These are phyloP conservation scores for Pinctada fucata DNA, from an alignment of 2,888 invertebrate species.

Conservation along the genomic window DNA sequence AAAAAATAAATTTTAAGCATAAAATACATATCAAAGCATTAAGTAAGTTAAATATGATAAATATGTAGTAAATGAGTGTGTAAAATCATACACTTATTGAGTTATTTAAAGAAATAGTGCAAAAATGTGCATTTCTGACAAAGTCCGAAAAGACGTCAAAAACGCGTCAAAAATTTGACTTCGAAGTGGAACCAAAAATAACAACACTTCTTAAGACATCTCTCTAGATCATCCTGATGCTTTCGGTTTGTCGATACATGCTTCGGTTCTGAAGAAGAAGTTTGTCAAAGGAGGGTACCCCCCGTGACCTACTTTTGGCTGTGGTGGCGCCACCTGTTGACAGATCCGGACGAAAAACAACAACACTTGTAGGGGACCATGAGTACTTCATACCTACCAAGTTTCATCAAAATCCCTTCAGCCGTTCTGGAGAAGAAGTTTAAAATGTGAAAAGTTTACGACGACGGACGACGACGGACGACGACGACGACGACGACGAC, in stretches of 20 bases:
- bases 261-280: neutral
- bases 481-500: slow-evolving; percentile 1
- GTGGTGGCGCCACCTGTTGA: neutral
- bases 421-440: neutral
- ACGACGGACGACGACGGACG: slow-evolving; percentile 3
- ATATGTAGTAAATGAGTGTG: too few species aligned
- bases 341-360: neutral
- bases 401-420: neutral
- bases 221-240: neutral
- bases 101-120: too few species aligned
- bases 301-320: neutral
- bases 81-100: too few species aligned
- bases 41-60: too few species aligned
- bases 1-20: too few species aligned
- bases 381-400: neutral
- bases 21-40: too few species aligned
- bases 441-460: neutral
- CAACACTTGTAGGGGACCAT: neutral
- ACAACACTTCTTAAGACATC: neutral
- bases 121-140: too few species aligned
- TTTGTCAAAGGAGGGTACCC: neutral
- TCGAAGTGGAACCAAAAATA: too few species aligned
- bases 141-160: too few species aligned
- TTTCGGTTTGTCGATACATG: neutral
- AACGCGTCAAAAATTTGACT: too few species aligned